These are phyloP conservation scores for Pentamera pediparva DNA, from an alignment of 53 echinoderm and acorn worm species.

Conservation along the genomic window DNA sequence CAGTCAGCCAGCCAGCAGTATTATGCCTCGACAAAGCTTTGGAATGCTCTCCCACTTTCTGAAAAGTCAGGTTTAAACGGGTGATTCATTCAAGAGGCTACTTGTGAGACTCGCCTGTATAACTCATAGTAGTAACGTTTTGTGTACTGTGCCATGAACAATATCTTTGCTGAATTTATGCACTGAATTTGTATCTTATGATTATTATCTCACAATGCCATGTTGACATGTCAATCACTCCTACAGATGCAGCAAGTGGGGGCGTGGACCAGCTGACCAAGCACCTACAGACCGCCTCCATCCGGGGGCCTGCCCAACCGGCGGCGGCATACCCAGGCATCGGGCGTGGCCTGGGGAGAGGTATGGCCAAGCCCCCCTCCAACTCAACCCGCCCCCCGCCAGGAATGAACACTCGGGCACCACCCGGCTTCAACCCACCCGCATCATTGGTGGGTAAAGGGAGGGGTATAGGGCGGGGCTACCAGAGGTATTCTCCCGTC, in stretches of 20 bases:
- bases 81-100: too few relatives aligned
- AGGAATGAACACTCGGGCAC: too few relatives aligned
- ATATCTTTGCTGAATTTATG: too few relatives aligned
- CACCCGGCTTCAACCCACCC: neutral
- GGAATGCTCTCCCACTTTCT: neutral
- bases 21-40: constrained; percentile 10
- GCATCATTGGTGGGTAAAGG: neutral
- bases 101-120: too few relatives aligned
- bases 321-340: constrained; percentile 10
- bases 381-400: too few relatives aligned
- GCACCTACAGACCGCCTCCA: neutral
- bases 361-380: neutral
- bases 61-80: too few relatives aligned
- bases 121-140: too few relatives aligned
- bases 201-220: too few relatives aligned
- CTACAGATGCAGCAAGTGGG: neutral
- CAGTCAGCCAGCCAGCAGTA: neutral
- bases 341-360: constrained; percentile 38
- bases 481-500: too few relatives aligned
- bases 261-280: neutral
- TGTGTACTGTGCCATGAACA: too few relatives aligned
- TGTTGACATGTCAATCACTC: neutral
- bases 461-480: constrained; percentile 22
- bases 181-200: too few relatives aligned
- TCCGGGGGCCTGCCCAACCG: neutral